Evolutionary conservation across 2,797 vertebrate species (phyloP).

Genomic region (Enteromius paludinosus): DNA sequence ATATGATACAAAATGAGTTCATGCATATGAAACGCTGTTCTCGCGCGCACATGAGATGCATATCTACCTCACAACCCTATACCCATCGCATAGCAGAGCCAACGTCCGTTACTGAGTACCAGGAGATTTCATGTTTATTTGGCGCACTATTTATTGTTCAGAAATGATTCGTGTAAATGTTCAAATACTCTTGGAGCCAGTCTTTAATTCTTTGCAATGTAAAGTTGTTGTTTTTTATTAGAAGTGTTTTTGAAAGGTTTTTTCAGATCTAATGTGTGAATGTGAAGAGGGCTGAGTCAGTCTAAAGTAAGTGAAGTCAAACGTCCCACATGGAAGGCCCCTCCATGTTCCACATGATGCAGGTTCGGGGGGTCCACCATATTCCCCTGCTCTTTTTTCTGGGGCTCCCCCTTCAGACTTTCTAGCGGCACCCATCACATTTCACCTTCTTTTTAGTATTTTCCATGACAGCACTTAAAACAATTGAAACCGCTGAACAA

Average conservation of each 20-base stretch:
- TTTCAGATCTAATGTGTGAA: background rate
- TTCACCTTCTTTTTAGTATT: background rate
- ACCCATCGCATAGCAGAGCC: too few species aligned
- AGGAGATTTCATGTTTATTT: too few species aligned
- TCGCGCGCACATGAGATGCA: too few species aligned
- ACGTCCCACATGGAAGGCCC: conserved; percentile 51
- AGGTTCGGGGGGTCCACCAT: conserved; percentile 29
- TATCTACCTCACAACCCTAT: too few species aligned
- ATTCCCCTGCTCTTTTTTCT: conserved; percentile 28
- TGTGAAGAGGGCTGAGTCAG: background rate
- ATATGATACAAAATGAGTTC: too few species aligned
- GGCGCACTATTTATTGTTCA: background rate
- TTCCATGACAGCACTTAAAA: background rate
- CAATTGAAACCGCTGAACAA: background rate
- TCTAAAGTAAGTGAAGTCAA: conserved; percentile 8
- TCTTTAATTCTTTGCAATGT: background rate
- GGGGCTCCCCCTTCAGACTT: conserved; percentile 49
- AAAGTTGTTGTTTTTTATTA: background rate
- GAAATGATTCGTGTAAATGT: background rate
- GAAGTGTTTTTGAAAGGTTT: background rate
- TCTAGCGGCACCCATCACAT: background rate
- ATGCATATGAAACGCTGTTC: too few species aligned
- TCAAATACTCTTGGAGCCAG: background rate
- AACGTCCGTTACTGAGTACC: too few species aligned
- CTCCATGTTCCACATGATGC: conserved; percentile 22